phyloP scores from a whole-genome alignment of 2,113 vertebrate genomes.

The Bubo scandiacus region DNA sequence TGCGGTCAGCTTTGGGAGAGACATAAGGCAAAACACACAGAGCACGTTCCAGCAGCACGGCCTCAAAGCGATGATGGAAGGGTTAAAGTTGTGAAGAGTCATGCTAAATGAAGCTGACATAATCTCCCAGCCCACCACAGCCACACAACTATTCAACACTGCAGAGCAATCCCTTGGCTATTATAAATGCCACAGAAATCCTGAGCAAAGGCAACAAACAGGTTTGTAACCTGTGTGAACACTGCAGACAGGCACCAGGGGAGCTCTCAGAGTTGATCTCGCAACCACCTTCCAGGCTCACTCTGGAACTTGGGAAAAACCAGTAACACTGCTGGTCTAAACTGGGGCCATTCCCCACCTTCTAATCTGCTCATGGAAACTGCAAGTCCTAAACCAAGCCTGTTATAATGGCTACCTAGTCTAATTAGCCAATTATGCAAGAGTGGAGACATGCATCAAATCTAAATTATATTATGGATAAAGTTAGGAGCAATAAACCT shows the following conservation, averaged over 20 bases:
- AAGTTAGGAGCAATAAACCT: neutral
- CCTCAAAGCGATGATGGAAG: rapidly evolving
- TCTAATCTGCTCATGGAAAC: neutral
- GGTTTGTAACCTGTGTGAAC: neutral
- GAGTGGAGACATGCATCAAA: neutral
- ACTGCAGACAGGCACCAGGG: neutral
- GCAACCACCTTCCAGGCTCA: neutral
- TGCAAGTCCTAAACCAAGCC: neutral
- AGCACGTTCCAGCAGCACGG: rapidly evolving
- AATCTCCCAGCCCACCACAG: neutral
- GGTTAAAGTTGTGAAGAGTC: neutral
- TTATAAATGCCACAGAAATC: neutral
- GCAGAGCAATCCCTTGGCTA: neutral
- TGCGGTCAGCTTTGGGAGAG: neutral
- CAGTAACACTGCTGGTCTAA: neutral
- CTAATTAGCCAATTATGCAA: neutral
- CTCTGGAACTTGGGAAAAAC: neutral
- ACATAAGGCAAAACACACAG: rapidly evolving
- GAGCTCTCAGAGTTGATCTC: neutral
- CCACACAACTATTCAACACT: neutral
- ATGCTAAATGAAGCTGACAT: neutral
- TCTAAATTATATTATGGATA: neutral
- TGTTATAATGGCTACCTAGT: neutral
- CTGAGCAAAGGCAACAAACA: neutral
- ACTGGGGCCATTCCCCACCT: neutral